Percentiles rank a stretch among this genome's conserved stretches.
phyloP scores from a whole-genome alignment of 1,140 invertebrate species.

The Octopus sinensis region DNA sequence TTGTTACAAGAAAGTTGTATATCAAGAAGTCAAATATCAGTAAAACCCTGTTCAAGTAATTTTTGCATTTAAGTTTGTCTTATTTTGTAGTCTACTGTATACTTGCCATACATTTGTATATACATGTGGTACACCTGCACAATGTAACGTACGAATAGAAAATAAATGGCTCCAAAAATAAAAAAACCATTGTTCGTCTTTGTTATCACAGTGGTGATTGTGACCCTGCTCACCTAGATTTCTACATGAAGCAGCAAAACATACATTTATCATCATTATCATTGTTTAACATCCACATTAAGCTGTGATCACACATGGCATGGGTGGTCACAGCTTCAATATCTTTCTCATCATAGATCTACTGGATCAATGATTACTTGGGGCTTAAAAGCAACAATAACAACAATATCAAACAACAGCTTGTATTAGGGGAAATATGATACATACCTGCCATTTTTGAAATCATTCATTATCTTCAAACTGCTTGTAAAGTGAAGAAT shows the following conservation, averaged over 20 bases:
- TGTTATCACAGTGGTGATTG: too few species aligned
- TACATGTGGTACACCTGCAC: too few species aligned
- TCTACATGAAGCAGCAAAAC: neutral
- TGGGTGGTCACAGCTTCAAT: neutral
- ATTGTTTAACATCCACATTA: neutral
- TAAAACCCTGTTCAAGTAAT: too few species aligned
- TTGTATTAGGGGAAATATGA: neutral
- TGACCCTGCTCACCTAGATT: too few species aligned
- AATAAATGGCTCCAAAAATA: too few species aligned
- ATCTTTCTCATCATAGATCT: neutral
- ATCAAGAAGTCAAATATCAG: too few species aligned
- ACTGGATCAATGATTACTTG: neutral
- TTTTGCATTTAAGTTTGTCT: too few species aligned
- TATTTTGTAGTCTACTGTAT: too few species aligned
- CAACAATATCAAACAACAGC: neutral
- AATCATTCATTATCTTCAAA: constrained; percentile 70
- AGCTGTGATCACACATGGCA: neutral
- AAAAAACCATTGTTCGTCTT: too few species aligned
- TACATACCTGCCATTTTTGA: constrained; percentile 47
- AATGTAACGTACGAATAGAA: too few species aligned
- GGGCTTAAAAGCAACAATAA: neutral
- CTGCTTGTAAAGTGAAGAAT: constrained; percentile 84
- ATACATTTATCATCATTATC: neutral
- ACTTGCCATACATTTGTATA: too few species aligned
- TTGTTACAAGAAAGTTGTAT: too few species aligned